A percentile compares a stretch with the other conserved stretches of the same genome.
phyloP scores from a whole-genome alignment of 2,888 invertebrate species.

The Hoplodrina ambigua region DNA sequence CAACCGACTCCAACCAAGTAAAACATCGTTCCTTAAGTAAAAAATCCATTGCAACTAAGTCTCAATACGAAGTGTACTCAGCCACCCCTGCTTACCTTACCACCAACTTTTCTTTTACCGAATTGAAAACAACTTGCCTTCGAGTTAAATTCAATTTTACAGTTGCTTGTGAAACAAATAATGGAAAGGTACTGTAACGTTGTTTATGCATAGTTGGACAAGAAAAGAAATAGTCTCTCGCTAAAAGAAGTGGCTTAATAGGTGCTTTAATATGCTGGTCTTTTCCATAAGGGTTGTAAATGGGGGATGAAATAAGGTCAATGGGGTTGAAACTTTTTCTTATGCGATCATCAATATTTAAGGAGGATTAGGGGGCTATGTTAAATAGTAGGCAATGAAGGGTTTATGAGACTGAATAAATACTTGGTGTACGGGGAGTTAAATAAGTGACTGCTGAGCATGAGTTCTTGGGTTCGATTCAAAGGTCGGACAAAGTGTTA shows the following conservation, averaged over 20 bases:
- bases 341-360: background rate
- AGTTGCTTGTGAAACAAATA: constrained; percentile 36
- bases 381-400: background rate
- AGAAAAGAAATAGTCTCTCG: constrained; percentile 6
- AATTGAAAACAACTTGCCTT: constrained; percentile 62
- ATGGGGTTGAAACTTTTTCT: constrained; percentile 4
- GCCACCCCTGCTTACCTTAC: constrained; percentile 46
- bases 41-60: constrained; percentile 44
- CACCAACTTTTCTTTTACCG: constrained; percentile 59
- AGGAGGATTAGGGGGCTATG: background rate
- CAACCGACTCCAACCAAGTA: constrained; percentile 4
- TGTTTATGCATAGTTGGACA: constrained; percentile 38
- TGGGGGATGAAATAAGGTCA: constrained; percentile 8
- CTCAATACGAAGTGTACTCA: constrained; percentile 46
- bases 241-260: constrained; percentile 9
- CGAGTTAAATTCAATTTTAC: constrained; percentile 59
- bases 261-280: constrained; percentile 4
- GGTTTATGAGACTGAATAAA: background rate
- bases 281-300: constrained; percentile 1
- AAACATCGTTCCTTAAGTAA: constrained; percentile 29
- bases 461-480: too few species aligned
- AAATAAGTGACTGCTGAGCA: background rate
- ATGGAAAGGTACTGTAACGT: constrained; percentile 27
- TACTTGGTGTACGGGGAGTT: background rate
- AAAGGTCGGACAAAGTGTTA: too few species aligned